Conservation (phyloP, 2,113 vertebrate species). For the Dryoscopus gambensis region DNA sequence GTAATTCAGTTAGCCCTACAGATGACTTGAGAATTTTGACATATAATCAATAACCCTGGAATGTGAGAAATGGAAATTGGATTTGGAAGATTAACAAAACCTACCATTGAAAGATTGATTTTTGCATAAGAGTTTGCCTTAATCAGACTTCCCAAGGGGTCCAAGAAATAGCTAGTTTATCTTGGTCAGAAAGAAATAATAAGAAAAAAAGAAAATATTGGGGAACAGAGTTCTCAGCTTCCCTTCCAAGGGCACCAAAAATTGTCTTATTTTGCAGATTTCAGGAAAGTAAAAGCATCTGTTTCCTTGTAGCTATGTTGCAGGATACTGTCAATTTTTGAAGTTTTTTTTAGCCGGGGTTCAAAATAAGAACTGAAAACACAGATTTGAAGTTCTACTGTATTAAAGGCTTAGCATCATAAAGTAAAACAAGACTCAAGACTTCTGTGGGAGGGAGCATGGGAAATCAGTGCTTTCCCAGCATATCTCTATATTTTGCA, state of each 20-base stretch:
- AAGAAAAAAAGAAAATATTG: neutral
- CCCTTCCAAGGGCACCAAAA: neutral
- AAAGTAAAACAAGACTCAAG: neutral
- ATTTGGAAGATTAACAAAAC: constrained; percentile 64
- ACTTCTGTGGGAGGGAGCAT: neutral
- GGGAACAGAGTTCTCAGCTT: neutral
- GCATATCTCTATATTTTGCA: neutral
- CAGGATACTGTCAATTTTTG: neutral
- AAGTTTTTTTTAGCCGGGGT: neutral
- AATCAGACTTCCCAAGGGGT: neutral
- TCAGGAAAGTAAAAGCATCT: neutral
- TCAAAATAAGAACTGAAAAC: neutral
- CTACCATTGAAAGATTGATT: constrained; percentile 53
- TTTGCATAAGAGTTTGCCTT: constrained; percentile 18
- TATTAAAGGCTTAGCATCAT: neutral
- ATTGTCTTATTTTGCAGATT: neutral
- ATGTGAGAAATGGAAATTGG: constrained; percentile 65
- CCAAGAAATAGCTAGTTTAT: neutral
- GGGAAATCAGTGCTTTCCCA: neutral
- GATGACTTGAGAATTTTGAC: constrained; percentile 56
- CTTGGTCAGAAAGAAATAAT: neutral
- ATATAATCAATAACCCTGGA: constrained; percentile 68
- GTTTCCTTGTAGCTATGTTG: neutral
- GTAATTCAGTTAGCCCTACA: constrained; percentile 64
- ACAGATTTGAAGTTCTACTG: neutral